Percentiles rank a stretch among this genome's conserved stretches.
Evolutionary conservation across 2,888 invertebrate species (phyloP).

Genomic region (Clitarchus hookeri): DNA sequence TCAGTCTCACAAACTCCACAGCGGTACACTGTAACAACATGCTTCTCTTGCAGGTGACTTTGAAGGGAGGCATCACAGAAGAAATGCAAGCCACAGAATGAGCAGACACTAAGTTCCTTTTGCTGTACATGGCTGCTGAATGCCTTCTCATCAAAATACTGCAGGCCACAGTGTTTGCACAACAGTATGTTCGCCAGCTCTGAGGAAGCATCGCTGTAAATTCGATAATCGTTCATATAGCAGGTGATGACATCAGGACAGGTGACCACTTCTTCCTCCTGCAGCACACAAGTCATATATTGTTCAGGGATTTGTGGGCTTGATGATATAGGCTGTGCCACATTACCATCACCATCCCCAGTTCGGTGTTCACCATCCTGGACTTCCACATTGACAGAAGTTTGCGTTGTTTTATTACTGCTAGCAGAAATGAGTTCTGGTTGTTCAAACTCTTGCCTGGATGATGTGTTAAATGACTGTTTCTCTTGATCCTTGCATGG

Average conservation of each 20-base stretch:
- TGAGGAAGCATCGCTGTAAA: too few species aligned
- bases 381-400: not conserved
- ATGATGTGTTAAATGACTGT: not conserved
- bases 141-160: not conserved
- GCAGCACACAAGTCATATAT: too few species aligned
- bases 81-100: not conserved
- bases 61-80: not conserved
- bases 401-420: not conserved
- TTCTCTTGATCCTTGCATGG: not conserved
- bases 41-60: not conserved
- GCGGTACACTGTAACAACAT: conserved; percentile 9
- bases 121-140: too few species aligned
- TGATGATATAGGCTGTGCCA: too few species aligned
- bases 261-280: too few species aligned
- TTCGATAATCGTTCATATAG: too few species aligned
- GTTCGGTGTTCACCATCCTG: not conserved
- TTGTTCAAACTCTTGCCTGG: conserved; percentile 5
- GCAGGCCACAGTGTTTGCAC: not conserved
- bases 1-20: conserved; percentile 32
- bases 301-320: too few species aligned
- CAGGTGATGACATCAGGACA: too few species aligned
- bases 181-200: not conserved
- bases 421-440: not conserved
- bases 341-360: not conserved
- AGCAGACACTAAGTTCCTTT: not conserved